Evolutionary conservation across 2,113 vertebrate genomes (phyloP).

Genomic region (Platichthys flesus): DNA sequence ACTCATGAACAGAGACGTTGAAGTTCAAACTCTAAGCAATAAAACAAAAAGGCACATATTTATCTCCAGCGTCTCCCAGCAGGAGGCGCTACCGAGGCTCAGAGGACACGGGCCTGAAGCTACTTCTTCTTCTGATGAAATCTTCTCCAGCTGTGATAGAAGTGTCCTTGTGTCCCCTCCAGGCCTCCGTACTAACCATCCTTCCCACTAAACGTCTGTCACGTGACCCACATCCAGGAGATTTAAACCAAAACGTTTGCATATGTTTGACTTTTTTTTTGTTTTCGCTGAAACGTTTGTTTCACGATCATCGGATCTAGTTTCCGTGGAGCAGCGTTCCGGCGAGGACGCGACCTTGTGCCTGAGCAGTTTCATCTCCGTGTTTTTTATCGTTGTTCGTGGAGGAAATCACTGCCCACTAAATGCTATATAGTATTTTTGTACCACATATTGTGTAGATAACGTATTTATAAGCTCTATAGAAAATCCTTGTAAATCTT

Average conservation of each 20-base stretch:
- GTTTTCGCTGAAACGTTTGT: background rate
- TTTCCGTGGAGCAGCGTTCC: conserved; percentile 1
- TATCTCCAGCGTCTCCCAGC: background rate
- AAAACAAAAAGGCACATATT: conserved; percentile 58
- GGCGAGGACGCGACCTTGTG: conserved; percentile 80
- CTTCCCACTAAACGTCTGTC: background rate
- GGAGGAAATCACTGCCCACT: conserved; percentile 79
- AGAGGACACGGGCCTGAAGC: background rate
- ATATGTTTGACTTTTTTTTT: conserved; percentile 17
- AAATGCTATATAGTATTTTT: conserved; percentile 89
- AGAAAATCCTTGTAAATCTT: conserved; percentile 89
- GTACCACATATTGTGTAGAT: conserved; percentile 90
- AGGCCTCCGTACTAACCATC: background rate
- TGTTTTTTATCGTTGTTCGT: conserved; percentile 50
- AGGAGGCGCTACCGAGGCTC: background rate
- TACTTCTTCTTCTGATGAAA: too few species aligned
- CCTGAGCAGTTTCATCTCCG: conserved; percentile 83
- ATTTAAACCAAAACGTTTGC: conserved; percentile 65
- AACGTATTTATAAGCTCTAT: conserved; percentile 93
- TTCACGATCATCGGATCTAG: background rate
- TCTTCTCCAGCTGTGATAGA: too few species aligned
- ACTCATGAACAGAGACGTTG: conserved; percentile 19
- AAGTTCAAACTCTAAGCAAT: conserved; percentile 33
- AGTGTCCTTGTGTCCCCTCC: background rate
- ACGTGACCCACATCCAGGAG: conserved; percentile 33